These are phyloP conservation scores for Andrena cerasifolii DNA, from an alignment of 1,140 invertebrate genomes.

Conservation along the genomic window DNA sequence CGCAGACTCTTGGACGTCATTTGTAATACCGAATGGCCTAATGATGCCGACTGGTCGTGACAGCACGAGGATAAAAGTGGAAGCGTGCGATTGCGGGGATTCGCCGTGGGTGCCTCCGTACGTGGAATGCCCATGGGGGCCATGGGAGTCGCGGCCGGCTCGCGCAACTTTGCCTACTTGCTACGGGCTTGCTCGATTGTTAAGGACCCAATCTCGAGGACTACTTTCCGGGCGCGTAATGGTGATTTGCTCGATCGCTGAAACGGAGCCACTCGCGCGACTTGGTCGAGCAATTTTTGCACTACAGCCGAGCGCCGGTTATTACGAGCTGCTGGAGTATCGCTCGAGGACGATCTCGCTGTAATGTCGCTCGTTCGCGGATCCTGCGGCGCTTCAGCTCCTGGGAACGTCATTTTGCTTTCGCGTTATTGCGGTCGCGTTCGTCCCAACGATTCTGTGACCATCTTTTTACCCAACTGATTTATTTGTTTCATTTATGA, in stretches of 20 bases:
- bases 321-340: neutral
- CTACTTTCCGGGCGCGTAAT: slow-evolving; percentile 34
- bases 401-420: neutral
- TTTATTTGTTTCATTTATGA: neutral
- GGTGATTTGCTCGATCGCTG: slow-evolving; percentile 57
- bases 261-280: slow-evolving; percentile 10
- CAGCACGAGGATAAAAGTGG: slow-evolving; percentile 66
- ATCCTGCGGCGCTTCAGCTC: neutral
- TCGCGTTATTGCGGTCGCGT: neutral
- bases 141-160: neutral
- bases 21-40: slow-evolving; percentile 72
- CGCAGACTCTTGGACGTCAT: slow-evolving; percentile 64
- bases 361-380: slow-evolving; percentile 18
- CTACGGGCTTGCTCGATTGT: slow-evolving; percentile 45
- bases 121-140: neutral
- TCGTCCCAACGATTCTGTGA: neutral
- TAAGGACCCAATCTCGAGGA: slow-evolving; percentile 37
- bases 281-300: slow-evolving; percentile 38
- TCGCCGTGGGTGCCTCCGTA: slow-evolving; percentile 19
- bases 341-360: neutral
- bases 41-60: slow-evolving; percentile 71
- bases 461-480: neutral
- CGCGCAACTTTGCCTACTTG: neutral
- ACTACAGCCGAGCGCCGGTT: neutral
- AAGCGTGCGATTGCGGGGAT: slow-evolving; percentile 49